Evolutionary conservation across 1,140 invertebrate species (phyloP).

Genomic region (Drosophila biarmipes): DNA sequence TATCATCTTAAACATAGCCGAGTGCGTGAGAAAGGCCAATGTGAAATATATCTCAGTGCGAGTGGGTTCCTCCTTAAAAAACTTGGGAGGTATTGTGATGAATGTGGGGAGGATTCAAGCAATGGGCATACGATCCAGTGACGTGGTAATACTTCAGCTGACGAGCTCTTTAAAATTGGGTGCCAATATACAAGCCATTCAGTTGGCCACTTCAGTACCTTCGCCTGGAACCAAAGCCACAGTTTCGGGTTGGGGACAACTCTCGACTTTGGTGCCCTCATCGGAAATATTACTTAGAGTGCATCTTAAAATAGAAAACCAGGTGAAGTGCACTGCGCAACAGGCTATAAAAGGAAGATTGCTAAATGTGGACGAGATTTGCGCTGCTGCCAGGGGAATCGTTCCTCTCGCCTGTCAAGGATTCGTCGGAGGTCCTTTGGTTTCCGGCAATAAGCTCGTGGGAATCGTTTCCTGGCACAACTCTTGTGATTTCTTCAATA

Average conservation of each 20-base stretch:
- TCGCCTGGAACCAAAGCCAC: background rate
- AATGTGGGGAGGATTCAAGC: background rate
- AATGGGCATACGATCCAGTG: background rate
- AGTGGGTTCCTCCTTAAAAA: constrained; percentile 2
- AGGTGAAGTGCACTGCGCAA: background rate
- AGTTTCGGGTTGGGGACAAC: constrained; percentile 32
- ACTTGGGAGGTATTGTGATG: background rate
- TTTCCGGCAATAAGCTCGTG: constrained; percentile 20
- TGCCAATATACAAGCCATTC: background rate
- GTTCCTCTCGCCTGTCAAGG: background rate
- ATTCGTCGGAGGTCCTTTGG: constrained; percentile 25
- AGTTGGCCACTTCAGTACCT: background rate
- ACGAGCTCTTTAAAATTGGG: background rate
- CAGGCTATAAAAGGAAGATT: background rate
- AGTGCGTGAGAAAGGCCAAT: background rate
- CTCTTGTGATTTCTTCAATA: constrained; percentile 6
- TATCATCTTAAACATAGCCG: constrained; percentile 15
- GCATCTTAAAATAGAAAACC: background rate
- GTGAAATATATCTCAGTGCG: background rate
- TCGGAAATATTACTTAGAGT: background rate
- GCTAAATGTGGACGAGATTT: constrained; percentile 1
- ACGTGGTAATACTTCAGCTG: constrained; percentile 26
- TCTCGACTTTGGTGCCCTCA: background rate
- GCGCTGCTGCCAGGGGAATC: constrained; percentile 5
- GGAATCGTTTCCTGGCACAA: constrained; percentile 29